Percentiles rank a stretch among this genome's conserved stretches.
phyloP scores from a whole-genome alignment of 2,113 vertebrate species.

The Paramormyrops kingsleyae region DNA sequence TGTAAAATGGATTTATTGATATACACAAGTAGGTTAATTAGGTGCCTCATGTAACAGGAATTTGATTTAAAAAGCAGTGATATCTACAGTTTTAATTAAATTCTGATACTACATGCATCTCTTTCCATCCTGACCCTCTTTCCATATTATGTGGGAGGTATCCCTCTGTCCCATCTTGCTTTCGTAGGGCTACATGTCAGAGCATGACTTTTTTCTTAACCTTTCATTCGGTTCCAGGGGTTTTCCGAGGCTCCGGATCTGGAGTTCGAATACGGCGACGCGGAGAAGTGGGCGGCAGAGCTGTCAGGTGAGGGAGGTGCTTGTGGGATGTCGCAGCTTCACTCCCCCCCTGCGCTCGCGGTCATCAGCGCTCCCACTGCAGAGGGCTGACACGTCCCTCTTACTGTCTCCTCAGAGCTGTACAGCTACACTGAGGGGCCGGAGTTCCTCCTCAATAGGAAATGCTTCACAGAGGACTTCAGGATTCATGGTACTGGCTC shows the following conservation, averaged over 20 bases:
- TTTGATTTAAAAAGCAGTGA: neutral
- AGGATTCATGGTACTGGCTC: slow-evolving; percentile 67
- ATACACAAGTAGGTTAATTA: neutral
- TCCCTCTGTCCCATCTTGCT: neutral
- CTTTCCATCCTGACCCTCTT: neutral
- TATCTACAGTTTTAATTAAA: neutral
- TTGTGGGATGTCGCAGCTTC: neutral
- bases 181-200: neutral
- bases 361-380: neutral
- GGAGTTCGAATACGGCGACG: slow-evolving; percentile 93
- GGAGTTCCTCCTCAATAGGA: slow-evolving; percentile 86
- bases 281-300: slow-evolving; percentile 87
- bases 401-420: slow-evolving; percentile 65
- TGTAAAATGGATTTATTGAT: neutral
- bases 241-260: slow-evolving; percentile 87
- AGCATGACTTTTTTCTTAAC: neutral
- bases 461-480: slow-evolving; percentile 95
- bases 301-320: slow-evolving; percentile 71
- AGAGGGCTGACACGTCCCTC: neutral
- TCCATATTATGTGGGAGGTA: neutral
- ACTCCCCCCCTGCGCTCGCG: neutral
- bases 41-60: neutral
- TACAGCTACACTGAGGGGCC: slow-evolving; percentile 97
- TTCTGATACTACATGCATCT: neutral
- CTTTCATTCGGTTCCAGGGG: slow-evolving; percentile 58